Evolutionary conservation across 1,140 invertebrate species (phyloP), one percentile per base, ranked within the genome.

Genomic region (Polypedilum pembai): DNA sequence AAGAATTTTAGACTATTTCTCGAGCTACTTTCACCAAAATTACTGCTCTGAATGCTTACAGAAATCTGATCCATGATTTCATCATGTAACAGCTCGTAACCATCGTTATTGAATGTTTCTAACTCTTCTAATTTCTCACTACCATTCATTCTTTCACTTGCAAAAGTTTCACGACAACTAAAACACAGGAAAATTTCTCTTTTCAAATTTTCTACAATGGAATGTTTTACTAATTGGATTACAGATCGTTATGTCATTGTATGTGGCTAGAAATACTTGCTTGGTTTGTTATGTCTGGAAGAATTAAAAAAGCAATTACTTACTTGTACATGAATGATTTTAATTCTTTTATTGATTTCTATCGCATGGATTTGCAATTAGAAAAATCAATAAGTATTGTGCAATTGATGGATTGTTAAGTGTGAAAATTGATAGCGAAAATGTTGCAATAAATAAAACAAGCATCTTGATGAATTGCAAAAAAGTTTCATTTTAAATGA

Each of bases 301-400:
- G 5, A 33, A 33, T 33, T 33, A 33, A 33, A 33, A 33, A 33
- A 33, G 24, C 24, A 33, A 33, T 33, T 33, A 56, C 45, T 56
- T 56, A 12, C 12, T 15, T 12, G 12, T 56, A 56, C n/a, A 15
- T 56, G 45, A 56, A 56, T 56, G 45, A 56, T 15, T 56, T 33
- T 56, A 56, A 56, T 56, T 56, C 45, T 56, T 56, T 56, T 56
- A 56, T 56, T 56, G 45, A 56, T 56, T 56, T 56, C n/a, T 56
- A n/a, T 15, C 45, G 45, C n/a, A n/a, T 56, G n/a, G n/a, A n/a
- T n/a, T n/a, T n/a, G 12, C 12, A 45, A 45, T 45, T 8, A 5
- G 24, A 33, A 33, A 33, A 33, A 33, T 33, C 24, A 33, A 33
- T 33, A 33, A 1, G 5, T 33, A 3, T 33, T 33, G 24, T 33